Evolutionary conservation across 2,888 invertebrate genomes (phyloP).

Genomic region (Cataglyphis livida): DNA sequence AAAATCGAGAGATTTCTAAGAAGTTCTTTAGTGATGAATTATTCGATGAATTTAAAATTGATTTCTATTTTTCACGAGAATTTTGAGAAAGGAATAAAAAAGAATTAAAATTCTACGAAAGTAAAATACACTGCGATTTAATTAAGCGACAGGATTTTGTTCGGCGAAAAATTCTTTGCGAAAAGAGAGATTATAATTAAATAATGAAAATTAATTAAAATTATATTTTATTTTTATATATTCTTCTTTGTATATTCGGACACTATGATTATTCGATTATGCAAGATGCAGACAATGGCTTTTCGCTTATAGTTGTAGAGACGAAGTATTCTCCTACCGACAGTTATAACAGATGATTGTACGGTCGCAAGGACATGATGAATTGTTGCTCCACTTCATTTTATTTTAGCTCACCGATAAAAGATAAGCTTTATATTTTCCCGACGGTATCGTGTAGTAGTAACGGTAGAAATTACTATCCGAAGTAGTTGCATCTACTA

Average conservation of each 20-base stretch:
- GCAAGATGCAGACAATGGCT: background rate
- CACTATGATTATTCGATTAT: background rate
- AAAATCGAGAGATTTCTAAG: background rate
- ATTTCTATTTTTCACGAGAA: background rate
- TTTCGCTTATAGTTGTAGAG: background rate
- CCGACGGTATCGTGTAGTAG: slow-evolving; percentile 17
- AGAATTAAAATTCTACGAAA: background rate
- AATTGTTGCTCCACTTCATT: slow-evolving; percentile 40
- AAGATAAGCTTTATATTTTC: slow-evolving; percentile 43
- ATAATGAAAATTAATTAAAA: background rate
- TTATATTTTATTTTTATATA: background rate
- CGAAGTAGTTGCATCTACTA: slow-evolving; percentile 30
- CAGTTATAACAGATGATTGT: slow-evolving; percentile 31
- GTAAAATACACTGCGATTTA: background rate
- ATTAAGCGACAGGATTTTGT: background rate
- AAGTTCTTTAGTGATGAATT: background rate
- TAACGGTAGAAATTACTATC: slow-evolving; percentile 38
- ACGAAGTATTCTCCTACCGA: background rate
- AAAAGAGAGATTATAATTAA: background rate
- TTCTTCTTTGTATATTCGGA: background rate
- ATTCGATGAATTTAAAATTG: background rate
- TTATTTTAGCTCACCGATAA: slow-evolving; percentile 45
- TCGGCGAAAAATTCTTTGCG: background rate
- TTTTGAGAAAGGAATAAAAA: background rate
- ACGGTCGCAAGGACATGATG: slow-evolving; percentile 17